Percentiles rank a stretch among this genome's conserved stretches.
Conservation (phyloP, 2,797 vertebrate genomes). For the Perodicticus potto region DNA sequence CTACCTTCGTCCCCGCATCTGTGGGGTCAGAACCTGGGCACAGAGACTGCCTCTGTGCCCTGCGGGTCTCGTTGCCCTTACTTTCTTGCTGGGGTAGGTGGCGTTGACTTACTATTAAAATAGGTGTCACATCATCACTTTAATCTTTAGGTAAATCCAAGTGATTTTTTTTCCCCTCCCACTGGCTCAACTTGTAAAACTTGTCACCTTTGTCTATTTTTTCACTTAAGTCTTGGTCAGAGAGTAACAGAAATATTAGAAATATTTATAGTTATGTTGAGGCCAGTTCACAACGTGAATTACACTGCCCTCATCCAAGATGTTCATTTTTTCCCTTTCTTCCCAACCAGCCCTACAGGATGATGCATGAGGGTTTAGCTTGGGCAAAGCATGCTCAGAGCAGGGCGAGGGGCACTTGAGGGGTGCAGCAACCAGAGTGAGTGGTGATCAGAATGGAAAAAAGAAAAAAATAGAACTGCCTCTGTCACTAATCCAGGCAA, state of each 20-base stretch:
- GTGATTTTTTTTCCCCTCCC: neutral
- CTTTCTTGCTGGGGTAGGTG: neutral
- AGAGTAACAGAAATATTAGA: neutral
- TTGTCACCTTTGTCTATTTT: neutral
- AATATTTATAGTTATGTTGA: neutral
- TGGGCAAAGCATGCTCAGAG: rapidly evolving
- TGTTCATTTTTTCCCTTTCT: neutral
- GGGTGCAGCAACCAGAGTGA: neutral
- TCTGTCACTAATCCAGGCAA: neutral
- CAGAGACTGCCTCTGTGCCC: neutral
- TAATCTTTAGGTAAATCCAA: neutral
- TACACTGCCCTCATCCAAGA: too few species aligned
- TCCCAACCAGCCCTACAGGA: neutral
- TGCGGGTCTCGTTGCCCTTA: neutral
- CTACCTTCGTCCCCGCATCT: neutral
- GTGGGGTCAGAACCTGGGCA: rapidly evolving
- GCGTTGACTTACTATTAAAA: neutral
- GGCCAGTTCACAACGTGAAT: neutral
- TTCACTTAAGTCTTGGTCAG: neutral
- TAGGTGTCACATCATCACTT: neutral
- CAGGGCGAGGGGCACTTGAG: neutral
- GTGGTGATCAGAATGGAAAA: neutral
- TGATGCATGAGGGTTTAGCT: too few species aligned
- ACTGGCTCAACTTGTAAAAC: neutral
- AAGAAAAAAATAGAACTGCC: too few species aligned